Base-by-base conservation (phyloP, 2,888 invertebrate genomes). In the Cistogaster globosa region DNA sequence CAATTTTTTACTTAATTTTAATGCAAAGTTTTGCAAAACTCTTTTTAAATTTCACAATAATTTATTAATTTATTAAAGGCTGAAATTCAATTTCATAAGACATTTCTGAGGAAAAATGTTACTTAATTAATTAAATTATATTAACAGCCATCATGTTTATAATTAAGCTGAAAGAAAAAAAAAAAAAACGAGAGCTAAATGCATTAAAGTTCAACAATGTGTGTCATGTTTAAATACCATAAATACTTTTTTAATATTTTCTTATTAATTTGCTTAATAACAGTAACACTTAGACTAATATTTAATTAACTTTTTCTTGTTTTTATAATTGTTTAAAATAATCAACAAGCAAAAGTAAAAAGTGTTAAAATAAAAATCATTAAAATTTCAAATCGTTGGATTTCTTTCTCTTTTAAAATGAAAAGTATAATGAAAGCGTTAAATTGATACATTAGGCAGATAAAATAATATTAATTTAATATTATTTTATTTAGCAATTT, bases 191-290 rank as follows among this genome's bases (percentile, higher is more conserved):
- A 45, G 26, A 53, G 53, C 67, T 60, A 80, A 42, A 20, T 60
- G 0, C 12, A 42, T 60, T 72, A 60, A 57, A 80, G 72, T 76
- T 80, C 80, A 77, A 68, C 38, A 51, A 74, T 62, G 58, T 78
- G 51, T 81, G 60, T 62, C 84, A 72, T 84, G 84, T 32, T 81
- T 62, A 84, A 69, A 81, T 58, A 62, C 62, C 67, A 81, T 81
- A 81, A 68, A 77, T 62, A 67, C 60, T 67, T 32, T 67, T 32
- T 32, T 72, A 62, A 55, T 55, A 16, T 18, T 32, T 55, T 42
- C 20, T 51, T 65, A 58, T 45, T 22, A 60, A 62, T 18, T 16
- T 36, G 32, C 16, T 77, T 74, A 67, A 57, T 11, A 36, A 79
- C 48, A 65, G 26, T 55, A 63, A 42, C 18, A 65, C 55, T 57